Base-by-base conservation (phyloP, 2,888 invertebrate genomes). In the Galeopsomyia nigrocyanea region DNA sequence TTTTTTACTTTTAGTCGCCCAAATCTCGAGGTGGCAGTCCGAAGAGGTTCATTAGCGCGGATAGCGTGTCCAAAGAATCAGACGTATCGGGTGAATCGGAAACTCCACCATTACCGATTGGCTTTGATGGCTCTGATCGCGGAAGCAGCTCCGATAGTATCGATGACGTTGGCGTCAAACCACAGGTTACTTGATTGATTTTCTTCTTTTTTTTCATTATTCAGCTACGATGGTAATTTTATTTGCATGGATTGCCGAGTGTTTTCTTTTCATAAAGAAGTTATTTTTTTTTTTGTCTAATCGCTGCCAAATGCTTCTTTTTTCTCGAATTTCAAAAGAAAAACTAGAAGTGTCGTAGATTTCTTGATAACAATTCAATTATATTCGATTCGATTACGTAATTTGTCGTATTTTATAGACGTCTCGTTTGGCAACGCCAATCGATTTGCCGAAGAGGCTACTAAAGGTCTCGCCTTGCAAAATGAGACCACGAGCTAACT, bases 401-500 rank as follows among this genome's bases (percentile, higher is more conserved):
- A 17, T 6, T 7, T 10, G 53, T 17, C 6, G 10, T 17, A 31
- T 57, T 31, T 22, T 67, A 47, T 49, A 65, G 50, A 22, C 53
- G 51, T 65, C 39, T 10, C 69, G 60, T 58, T 50, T 68, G 58
- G 51, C 69, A 53, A 76, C 70, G 39, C 76, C 73, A 31, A 74
- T 69, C 55, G 77, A 79, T 55, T 22, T 68, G 26, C 71, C 75
- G 17, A 78, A 74, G 71, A 76, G 66, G 67, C 47, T 75, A 26
- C 80, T 80, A 57, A 80, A 79, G 70, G 77, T 82, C 10, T 80
- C 82, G 10, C 83, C 82, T 2, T 74, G 78, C 26, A 69, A 74
- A 62, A 68, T 74, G 49, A 78, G 76, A 67, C 77, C 74, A 22
- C 79, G 70, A 22, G 14, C 61, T 0, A 67, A 68, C 17, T 73